Base-by-base conservation (phyloP, 2,113 vertebrate species). In the Balaeniceps rex region DNA sequence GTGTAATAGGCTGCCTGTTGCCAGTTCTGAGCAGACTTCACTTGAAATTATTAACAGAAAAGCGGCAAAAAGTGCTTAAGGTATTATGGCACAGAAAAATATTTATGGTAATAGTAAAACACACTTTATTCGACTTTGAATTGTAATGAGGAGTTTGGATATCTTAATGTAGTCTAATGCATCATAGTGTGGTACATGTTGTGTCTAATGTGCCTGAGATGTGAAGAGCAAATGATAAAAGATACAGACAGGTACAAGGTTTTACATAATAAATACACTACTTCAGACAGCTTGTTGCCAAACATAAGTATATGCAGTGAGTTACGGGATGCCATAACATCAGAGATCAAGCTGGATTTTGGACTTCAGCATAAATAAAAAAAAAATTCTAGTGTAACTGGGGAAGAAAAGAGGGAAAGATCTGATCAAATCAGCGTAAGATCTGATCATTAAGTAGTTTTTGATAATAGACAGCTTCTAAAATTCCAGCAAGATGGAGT, bases 181-280 rank as follows among this genome's bases (percentile, higher is more conserved):
- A 40, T 60, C 17, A 14, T 31, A 29, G 12, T 10, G 17, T 31
- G 63, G 22, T 85, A 18, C 10, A 0, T 0, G 0, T 81, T 44
- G 22, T 4, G 5, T 71, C 71, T 84, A 36, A 64, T 23, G 6
- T 68, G 44, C 65, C 23, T 46, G 74, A 82, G 36, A 66, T 52
- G 34, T 44, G 69, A 82, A 51, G 33, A 70, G 11, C 15, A 66
- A 63, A 29, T 44, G 13, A 51, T 76, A 18, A 65, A 47, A 80
- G 26, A 55, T 42, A 58, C 11, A 58, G 70, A 58, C 14, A 21
- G 19, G 49, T 88, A 61, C 33, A 49, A 2, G 34, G 33, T 87
- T 88, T 89, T 90, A 14, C 19, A 2, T 44, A 92, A 19, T 47
- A 83, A 72, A 33, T 23, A 40, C 10, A 51, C 31, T 6, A 1